Conservation (phyloP, 2,113 vertebrate species). For the Butorides virescens region DNA sequence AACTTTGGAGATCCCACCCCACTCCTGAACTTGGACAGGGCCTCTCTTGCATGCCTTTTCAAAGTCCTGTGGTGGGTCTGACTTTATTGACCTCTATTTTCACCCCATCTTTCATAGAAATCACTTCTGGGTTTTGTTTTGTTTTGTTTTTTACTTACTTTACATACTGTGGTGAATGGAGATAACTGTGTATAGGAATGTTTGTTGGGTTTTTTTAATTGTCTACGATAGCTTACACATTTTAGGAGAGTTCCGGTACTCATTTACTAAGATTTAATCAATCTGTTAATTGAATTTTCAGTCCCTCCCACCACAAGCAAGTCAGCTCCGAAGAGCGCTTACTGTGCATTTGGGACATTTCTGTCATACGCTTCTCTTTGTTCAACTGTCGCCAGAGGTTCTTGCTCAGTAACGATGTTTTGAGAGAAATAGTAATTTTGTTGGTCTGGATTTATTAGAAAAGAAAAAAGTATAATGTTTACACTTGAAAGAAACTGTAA, state of each 20-base stretch:
- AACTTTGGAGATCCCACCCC: conserved; percentile 57
- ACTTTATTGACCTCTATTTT: conserved; percentile 61
- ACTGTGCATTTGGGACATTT: conserved; percentile 59
- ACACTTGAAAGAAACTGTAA: conserved; percentile 67
- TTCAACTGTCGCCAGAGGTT: conserved; percentile 68
- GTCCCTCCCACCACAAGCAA: conserved; percentile 53
- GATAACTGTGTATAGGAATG: conserved; percentile 76
- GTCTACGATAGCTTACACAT: conserved; percentile 74
- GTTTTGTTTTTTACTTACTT: conserved; percentile 47
- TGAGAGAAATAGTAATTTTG: conserved; percentile 62
- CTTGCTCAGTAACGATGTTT: conserved; percentile 73
- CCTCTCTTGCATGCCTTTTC: conserved; percentile 73
- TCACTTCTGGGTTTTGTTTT: conserved; percentile 36
- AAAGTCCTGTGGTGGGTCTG: conserved; percentile 74
- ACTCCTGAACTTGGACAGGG: conserved; percentile 67
- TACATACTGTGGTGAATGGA: conserved; percentile 76
- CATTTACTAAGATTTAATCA: conserved; percentile 71
- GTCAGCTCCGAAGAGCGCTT: conserved; percentile 56
- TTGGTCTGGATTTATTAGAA: conserved; percentile 68
- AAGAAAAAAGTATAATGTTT: conserved; percentile 60
- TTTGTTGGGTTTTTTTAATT: conserved; percentile 59
- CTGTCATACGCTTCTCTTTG: conserved; percentile 67
- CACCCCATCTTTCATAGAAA: conserved; percentile 37
- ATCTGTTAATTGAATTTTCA: conserved; percentile 71
- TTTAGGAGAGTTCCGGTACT: conserved; percentile 73